Evolutionary conservation across 1,140 invertebrate species (phyloP).

Genomic region (Bombus haemorrhoidalis): DNA sequence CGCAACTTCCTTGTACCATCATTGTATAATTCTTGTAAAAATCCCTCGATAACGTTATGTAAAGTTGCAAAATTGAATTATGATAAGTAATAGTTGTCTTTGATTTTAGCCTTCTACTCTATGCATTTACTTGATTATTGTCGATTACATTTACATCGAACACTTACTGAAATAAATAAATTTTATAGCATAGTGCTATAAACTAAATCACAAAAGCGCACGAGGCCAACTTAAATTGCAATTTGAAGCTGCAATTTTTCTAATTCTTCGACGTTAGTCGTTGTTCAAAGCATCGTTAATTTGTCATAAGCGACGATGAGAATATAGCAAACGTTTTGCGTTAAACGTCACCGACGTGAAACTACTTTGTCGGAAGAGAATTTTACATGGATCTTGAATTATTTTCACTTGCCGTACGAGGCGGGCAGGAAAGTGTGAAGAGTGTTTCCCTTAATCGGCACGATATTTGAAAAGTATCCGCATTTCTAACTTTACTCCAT

Average conservation of each 20-base stretch:
- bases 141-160: neutral
- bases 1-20: too few relatives aligned
- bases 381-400: constrained; percentile 17
- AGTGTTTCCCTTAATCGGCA: neutral
- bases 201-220: too few relatives aligned
- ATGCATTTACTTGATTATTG: neutral
- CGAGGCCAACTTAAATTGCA: too few relatives aligned
- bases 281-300: neutral
- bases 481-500: constrained; percentile 1
- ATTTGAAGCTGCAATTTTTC: neutral
- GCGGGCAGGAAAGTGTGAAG: constrained; percentile 38
- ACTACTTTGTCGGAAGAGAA: neutral
- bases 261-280: neutral
- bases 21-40: too few relatives aligned
- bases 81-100: too few relatives aligned
- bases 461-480: neutral
- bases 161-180: neutral
- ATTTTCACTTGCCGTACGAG: constrained; percentile 21
- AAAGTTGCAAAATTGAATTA: too few relatives aligned
- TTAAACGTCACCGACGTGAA: neutral
- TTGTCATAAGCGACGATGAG: too few relatives aligned
- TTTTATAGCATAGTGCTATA: neutral
- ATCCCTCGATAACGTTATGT: neutral
- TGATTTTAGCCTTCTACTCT: neutral
- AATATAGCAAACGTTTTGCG: neutral